These are phyloP conservation scores for Pseudomyrmex pallidus DNA, from an alignment of 1,140 invertebrate species.

Conservation along the genomic window DNA sequence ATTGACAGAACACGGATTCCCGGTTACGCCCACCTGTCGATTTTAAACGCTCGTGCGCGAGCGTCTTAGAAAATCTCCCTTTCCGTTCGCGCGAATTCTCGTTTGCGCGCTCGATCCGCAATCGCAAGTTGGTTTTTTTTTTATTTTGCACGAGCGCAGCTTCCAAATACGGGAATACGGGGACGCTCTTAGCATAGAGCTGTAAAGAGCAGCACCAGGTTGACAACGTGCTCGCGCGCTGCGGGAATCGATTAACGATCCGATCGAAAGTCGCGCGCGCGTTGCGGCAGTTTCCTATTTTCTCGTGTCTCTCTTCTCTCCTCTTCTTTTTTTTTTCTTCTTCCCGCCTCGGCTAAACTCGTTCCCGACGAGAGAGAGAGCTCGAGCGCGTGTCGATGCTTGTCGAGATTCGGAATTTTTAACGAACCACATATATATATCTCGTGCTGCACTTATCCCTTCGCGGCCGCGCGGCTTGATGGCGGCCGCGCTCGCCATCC, in stretches of 20 bases:
- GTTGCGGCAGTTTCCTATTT: constrained; percentile 31
- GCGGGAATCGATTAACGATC: constrained; percentile 13
- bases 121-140: constrained; percentile 28
- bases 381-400: not conserved
- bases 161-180: constrained; percentile 25
- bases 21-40: constrained; percentile 44
- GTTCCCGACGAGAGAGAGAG: constrained; percentile 38
- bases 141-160: not conserved
- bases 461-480: constrained; percentile 40
- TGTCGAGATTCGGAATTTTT: constrained; percentile 39
- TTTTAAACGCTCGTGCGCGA: not conserved
- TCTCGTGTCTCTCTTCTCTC: constrained; percentile 13
- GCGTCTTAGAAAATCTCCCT: constrained; percentile 20
- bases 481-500: constrained; percentile 25
- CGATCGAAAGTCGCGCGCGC: constrained; percentile 22
- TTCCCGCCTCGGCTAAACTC: constrained; percentile 6
- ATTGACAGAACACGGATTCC: constrained; percentile 14
- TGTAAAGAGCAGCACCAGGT: not conserved
- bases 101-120: not conserved
- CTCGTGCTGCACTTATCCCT: constrained; percentile 23
- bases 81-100: not conserved
- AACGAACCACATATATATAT: constrained; percentile 22
- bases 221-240: constrained; percentile 14
- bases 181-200: not conserved
- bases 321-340: constrained; percentile 9